Base-by-base conservation (phyloP, 1,140 invertebrate species). In the Scaptomyza graminum region DNA sequence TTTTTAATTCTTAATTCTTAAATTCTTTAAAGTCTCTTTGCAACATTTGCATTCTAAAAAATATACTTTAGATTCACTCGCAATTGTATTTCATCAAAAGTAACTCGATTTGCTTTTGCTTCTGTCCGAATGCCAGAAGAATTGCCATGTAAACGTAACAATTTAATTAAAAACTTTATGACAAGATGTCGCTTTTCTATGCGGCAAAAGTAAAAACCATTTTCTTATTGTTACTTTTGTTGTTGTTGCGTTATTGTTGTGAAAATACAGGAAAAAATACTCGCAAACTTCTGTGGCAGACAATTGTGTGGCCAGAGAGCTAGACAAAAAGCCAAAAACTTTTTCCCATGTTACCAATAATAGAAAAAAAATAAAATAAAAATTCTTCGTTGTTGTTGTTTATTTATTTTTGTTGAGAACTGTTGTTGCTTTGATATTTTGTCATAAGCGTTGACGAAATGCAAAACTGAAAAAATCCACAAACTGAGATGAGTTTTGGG, bases 101-200 rank as follows among this genome's bases (percentile, higher is more conserved):
- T 72, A 50, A 72, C 50, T 60, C 50, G 54, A 67, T 72, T 72
- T 66, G 31, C 43, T 60, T 65, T 3, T 8, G 28, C 18, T 41
- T 12, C 37, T 41, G 11, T 12, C n/a, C n/a, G 37, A 28, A 13
- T 34, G 55, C 37, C 59, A 59, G 78, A 22, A 79, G 28, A 5
- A 63, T 60, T 76, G 41, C 60, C 66, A 85, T 81, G 77, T 87
- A 88, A 83, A 88, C 74, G 76, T 57, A 83, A 74, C 59, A 88
- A 88, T 88, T 88, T 88, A 88, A 88, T 88, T 88, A 88, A 88
- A 87, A 88, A 88, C 79, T 88, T 88, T 89, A 79, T 79, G 76
- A 81, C 79, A 88, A 83, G 79, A 79, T 83, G 83, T 83, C 76
- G 68, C n/a, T n/a, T 64, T 78, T 18, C 18, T 56, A 18, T 52